A percentile compares a stretch with the other conserved stretches of the same genome.
These are phyloP conservation scores for Vanessa tameamea DNA, from an alignment of 1,140 invertebrate species.

Conservation along the genomic window DNA sequence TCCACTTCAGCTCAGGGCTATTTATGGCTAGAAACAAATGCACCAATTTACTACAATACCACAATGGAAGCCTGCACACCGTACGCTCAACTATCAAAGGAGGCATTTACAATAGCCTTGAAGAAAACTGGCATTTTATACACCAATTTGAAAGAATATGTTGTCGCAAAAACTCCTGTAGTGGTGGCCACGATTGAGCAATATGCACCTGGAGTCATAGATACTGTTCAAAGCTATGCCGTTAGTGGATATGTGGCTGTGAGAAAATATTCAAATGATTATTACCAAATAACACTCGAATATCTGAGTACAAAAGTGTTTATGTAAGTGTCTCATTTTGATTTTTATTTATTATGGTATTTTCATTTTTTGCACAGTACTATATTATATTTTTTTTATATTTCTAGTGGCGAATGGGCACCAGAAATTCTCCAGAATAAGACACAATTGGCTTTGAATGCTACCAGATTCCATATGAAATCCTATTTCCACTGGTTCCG, in stretches of 20 bases:
- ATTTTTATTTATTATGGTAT: not conserved
- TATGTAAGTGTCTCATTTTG: conserved; percentile 83
- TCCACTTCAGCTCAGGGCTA: conserved; percentile 82
- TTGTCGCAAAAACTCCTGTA: conserved; percentile 83
- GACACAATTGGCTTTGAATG: conserved; percentile 83
- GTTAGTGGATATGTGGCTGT: conserved; percentile 64
- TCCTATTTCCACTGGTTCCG: conserved; percentile 87
- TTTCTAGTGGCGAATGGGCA: conserved; percentile 87
- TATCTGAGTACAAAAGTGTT: conserved; percentile 88
- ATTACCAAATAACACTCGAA: conserved; percentile 73
- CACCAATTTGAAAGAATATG: conserved; percentile 79
- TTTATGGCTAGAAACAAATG: conserved; percentile 83
- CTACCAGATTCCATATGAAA: conserved; percentile 82
- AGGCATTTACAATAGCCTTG: conserved; percentile 80
- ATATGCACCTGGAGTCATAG: conserved; percentile 85
- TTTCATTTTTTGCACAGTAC: not conserved
- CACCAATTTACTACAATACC: conserved; percentile 84
- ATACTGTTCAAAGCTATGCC: conserved; percentile 80
- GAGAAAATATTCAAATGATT: conserved; percentile 73
- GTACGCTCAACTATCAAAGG: conserved; percentile 82
- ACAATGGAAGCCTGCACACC: conserved; percentile 81
- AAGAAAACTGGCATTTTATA: conserved; percentile 81
- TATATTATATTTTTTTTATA: conserved; percentile 8
- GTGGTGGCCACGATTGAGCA: conserved; percentile 84
- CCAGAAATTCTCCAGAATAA: conserved; percentile 87